These are phyloP conservation scores for Malthinus flaveolus DNA, from an alignment of 2,888 invertebrate genomes.

Conservation along the genomic window DNA sequence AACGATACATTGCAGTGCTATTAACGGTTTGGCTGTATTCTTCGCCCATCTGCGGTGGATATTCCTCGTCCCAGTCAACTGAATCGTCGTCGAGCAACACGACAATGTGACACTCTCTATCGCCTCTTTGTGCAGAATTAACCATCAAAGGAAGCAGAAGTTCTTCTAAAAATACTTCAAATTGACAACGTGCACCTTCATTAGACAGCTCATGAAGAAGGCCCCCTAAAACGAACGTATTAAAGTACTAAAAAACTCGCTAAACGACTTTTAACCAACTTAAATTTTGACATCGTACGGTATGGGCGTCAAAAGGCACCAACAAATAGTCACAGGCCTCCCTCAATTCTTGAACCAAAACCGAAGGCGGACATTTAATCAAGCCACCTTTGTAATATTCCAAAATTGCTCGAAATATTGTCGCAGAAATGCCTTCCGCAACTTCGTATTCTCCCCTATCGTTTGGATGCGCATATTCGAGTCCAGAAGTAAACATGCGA, in stretches of 20 bases:
- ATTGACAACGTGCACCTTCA: conserved; percentile 97
- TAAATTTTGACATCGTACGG: conserved; percentile 94
- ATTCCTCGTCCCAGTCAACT: conserved; percentile 98
- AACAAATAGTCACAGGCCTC: conserved; percentile 99
- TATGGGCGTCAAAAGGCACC: conserved; percentile 95
- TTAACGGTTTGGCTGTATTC: conserved; percentile 97
- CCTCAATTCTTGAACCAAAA: conserved; percentile 92
- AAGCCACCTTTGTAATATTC: conserved; percentile 92
- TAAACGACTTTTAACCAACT: conserved; percentile 62
- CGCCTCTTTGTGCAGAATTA: conserved; percentile 88
- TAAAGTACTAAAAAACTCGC: not conserved
- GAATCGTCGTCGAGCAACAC: conserved; percentile 94
- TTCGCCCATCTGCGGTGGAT: conserved; percentile 99
- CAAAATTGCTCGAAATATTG: conserved; percentile 91
- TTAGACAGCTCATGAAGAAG: conserved; percentile 97
- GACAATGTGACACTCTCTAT: conserved; percentile 97
- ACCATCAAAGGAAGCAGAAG: conserved; percentile 97
- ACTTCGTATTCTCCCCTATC: conserved; percentile 95
- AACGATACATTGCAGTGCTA: conserved; percentile 93
- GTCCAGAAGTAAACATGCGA: conserved; percentile 94
- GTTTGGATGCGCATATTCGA: conserved; percentile 91
- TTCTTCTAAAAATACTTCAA: conserved; percentile 94
- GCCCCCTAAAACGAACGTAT: conserved; percentile 64
- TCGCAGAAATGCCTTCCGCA: conserved; percentile 95
- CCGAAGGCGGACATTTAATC: conserved; percentile 93